These are phyloP conservation scores for Propithecus coquereli DNA, from an alignment of 2,113 vertebrate genomes.

Conservation along the genomic window DNA sequence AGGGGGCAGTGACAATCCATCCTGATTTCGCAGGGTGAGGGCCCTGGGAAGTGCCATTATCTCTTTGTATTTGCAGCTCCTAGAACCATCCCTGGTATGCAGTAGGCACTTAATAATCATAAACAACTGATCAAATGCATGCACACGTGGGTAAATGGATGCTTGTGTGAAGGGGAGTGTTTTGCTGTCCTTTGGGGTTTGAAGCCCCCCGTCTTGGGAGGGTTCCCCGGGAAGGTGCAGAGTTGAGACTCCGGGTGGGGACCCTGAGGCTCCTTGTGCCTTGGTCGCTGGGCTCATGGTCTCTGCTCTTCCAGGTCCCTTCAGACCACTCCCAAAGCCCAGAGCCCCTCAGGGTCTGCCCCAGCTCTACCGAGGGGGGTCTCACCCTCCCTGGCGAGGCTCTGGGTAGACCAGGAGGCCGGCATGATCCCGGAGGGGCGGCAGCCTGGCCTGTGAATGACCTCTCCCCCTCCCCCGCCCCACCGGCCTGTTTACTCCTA, in stretches of 20 bases:
- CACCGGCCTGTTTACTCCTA: background rate
- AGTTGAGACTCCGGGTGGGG: background rate
- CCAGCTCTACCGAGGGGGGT: fast-evolving
- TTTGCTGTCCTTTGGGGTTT: background rate
- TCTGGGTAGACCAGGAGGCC: background rate
- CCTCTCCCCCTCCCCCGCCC: background rate
- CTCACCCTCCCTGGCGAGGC: background rate
- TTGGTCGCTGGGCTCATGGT: background rate
- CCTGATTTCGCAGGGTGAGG: fast-evolving
- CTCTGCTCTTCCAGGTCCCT: background rate
- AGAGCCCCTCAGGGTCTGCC: background rate
- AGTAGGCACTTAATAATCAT: background rate
- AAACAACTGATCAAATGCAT: background rate
- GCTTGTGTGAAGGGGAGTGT: background rate
- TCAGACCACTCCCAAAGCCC: background rate
- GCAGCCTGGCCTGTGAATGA: background rate
- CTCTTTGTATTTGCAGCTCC: background rate
- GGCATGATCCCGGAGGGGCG: fast-evolving
- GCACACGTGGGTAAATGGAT: too few relatives aligned
- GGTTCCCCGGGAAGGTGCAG: background rate
- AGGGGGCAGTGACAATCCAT: fast-evolving
- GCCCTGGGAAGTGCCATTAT: background rate
- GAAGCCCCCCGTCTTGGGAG: background rate
- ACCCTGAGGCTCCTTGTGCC: background rate
- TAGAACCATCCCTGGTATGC: background rate